Evolutionary conservation across 1,140 invertebrate genomes (phyloP).

Genomic region (Drosophila littoralis): DNA sequence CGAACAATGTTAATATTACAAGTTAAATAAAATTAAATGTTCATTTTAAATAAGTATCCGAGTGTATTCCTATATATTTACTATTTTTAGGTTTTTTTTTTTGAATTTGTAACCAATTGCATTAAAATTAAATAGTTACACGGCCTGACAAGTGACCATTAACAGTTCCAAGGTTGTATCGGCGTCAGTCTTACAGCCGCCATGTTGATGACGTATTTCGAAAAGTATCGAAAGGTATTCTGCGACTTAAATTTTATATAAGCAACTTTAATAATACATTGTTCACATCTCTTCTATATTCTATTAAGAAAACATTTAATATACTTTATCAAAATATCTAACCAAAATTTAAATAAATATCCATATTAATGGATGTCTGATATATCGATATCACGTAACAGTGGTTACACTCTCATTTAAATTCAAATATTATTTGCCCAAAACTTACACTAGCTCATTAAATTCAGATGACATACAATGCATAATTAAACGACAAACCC

Average conservation of each 20-base stretch:
- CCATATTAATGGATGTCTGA: background rate
- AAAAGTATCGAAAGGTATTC: slow-evolving; percentile 27
- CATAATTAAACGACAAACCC: too few species aligned
- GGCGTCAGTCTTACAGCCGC: slow-evolving; percentile 15
- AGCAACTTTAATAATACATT: background rate
- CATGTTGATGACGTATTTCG: slow-evolving; percentile 40
- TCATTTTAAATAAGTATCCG: slow-evolving; percentile 68
- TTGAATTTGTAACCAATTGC: background rate
- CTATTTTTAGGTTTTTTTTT: background rate
- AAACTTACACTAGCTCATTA: background rate
- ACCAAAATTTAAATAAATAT: background rate
- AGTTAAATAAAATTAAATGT: slow-evolving; percentile 82
- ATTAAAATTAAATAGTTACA: background rate
- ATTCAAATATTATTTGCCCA: background rate
- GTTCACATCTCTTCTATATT: too few species aligned
- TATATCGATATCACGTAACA: background rate
- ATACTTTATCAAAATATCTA: background rate
- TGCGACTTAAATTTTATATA: background rate
- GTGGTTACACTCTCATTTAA: background rate
- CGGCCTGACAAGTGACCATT: background rate
- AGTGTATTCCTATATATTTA: slow-evolving; percentile 15
- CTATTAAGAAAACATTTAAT: background rate
- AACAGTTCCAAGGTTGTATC: slow-evolving; percentile 17
- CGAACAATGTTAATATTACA: slow-evolving; percentile 70
- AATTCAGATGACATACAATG: background rate